phyloP scores from a whole-genome alignment of 1,140 invertebrate species.

The Drosophila jambulina region DNA sequence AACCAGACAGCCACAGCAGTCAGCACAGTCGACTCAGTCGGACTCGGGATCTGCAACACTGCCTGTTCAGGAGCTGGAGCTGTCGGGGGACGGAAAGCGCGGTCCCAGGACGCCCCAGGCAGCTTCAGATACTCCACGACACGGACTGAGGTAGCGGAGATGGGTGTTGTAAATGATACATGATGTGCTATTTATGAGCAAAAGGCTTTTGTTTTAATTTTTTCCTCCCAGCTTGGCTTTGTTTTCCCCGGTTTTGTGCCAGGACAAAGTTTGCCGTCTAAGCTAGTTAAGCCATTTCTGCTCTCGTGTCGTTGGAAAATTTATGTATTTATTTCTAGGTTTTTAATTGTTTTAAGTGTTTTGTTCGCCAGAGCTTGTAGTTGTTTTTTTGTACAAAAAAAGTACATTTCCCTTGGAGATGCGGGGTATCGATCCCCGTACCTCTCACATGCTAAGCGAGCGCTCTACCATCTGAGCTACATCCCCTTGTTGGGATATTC shows the following conservation, averaged over 20 bases:
- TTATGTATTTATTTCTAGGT: constrained; percentile 73
- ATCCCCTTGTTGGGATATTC: constrained; percentile 46
- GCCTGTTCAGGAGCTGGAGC: constrained; percentile 13
- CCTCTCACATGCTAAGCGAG: constrained; percentile 93
- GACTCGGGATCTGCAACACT: constrained; percentile 19
- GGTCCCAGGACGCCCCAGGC: constrained; percentile 33
- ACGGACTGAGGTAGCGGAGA: constrained; percentile 18
- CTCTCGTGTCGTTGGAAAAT: constrained; percentile 47
- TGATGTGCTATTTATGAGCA: constrained; percentile 83
- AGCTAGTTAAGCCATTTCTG: constrained; percentile 67
- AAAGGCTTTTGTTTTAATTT: constrained; percentile 80
- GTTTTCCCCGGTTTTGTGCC: constrained; percentile 12
- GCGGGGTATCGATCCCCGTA: constrained; percentile 93
- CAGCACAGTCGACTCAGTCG: constrained; percentile 29
- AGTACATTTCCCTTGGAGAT: constrained; percentile 84
- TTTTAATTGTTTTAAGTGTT: constrained; percentile 84
- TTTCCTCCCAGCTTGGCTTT: constrained; percentile 30
- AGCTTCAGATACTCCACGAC: constrained; percentile 10
- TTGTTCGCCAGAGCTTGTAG: constrained; percentile 28
- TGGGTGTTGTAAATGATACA: constrained; percentile 81
- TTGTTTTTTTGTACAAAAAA: constrained; percentile 17
- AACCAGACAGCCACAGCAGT: constrained; percentile 68
- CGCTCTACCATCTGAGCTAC: constrained; percentile 90
- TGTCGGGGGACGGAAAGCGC: constrained; percentile 13
- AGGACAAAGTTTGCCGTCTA: constrained; percentile 66